A percentile compares a stretch with the other conserved stretches of the same genome.
Evolutionary conservation across 2,797 vertebrate genomes (phyloP).

Genomic region (Bufotes viridis): DNA sequence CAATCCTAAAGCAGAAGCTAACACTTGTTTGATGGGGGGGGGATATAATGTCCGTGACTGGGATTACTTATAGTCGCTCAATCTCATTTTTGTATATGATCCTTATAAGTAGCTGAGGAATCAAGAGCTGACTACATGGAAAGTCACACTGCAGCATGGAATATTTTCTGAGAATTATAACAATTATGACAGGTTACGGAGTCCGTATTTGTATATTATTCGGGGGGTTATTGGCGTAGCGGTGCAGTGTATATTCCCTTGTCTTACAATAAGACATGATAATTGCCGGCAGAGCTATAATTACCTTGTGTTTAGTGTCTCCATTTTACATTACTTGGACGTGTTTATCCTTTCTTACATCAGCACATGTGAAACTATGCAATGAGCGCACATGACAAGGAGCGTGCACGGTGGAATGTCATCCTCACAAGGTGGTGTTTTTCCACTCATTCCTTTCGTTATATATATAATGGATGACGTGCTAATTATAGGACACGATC

Average conservation of each 20-base stretch:
- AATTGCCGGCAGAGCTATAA: constrained; percentile 2
- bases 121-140: constrained; percentile 1
- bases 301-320: constrained; percentile 29
- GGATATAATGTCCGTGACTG: not conserved
- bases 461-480: not conserved
- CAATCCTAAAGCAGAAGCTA: not conserved
- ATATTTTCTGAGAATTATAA: constrained; percentile 16
- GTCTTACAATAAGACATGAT: not conserved
- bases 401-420: not conserved
- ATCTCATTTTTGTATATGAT: not conserved
- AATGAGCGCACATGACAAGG: not conserved
- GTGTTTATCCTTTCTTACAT: constrained; percentile 12
- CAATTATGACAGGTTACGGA: constrained; percentile 6
- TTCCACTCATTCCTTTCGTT: not conserved
- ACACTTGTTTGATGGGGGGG: not conserved
- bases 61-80: not conserved
- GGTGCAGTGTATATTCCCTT: not conserved
- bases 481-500: not conserved
- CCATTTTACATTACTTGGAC: not conserved
- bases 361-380: not conserved
- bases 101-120: not conserved
- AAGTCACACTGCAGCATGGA: not conserved
- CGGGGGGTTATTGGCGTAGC: not conserved
- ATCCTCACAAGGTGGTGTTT: not conserved
- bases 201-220: not conserved